These are phyloP conservation scores for Amphibalanus amphitrite DNA, from an alignment of 1,140 invertebrate genomes.

Conservation along the genomic window DNA sequence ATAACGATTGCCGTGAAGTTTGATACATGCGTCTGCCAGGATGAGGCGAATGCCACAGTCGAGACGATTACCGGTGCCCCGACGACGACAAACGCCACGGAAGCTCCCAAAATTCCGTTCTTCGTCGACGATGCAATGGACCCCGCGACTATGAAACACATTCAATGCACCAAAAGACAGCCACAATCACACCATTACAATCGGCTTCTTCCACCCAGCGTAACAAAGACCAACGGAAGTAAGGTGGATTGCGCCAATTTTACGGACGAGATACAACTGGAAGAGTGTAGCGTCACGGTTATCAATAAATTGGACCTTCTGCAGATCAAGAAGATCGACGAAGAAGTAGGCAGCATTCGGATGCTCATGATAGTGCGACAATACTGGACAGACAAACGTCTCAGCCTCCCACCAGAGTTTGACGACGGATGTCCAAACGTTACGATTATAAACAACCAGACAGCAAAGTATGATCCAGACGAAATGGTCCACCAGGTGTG, in stretches of 20 bases:
- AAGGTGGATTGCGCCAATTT: not conserved
- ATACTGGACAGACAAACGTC: not conserved
- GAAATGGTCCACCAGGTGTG: not conserved
- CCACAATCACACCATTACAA: not conserved
- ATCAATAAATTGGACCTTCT: not conserved
- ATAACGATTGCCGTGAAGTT: too few relatives aligned
- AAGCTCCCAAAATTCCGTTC: too few relatives aligned
- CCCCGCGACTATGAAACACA: too few relatives aligned
- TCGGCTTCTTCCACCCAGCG: not conserved
- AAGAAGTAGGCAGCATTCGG: not conserved
- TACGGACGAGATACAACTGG: not conserved
- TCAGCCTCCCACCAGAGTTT: not conserved
- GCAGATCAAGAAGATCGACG: not conserved
- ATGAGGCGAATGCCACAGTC: too few relatives aligned
- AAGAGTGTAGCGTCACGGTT: not conserved
- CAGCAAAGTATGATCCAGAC: not conserved
- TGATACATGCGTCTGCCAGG: too few relatives aligned
- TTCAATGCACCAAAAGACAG: not conserved
- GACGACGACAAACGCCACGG: too few relatives aligned
- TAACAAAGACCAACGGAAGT: not conserved
- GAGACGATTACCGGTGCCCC: too few relatives aligned
- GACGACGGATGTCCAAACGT: not conserved
- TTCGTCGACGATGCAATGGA: too few relatives aligned
- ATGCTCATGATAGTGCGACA: not conserved
- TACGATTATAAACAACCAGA: not conserved